These are phyloP conservation scores for Xiphorhynchus erythropygius DNA, from an alignment of 2,797 vertebrate species.

Conservation along the genomic window DNA sequence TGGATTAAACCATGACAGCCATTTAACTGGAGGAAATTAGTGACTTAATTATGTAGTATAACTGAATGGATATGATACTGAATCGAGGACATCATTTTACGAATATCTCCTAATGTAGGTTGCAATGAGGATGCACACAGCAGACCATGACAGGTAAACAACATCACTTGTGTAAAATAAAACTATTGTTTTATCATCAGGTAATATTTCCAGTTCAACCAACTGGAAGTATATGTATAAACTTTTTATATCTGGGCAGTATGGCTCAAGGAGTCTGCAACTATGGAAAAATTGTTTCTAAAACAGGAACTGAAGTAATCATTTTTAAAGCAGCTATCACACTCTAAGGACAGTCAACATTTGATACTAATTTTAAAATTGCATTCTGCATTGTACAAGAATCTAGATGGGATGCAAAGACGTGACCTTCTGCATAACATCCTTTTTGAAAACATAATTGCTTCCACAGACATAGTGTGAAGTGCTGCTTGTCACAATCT, in stretches of 20 bases:
- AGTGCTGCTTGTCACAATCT: slow-evolving; percentile 23
- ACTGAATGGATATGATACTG: neutral
- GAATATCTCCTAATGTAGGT: neutral
- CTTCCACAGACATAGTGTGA: slow-evolving; percentile 43
- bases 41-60: neutral
- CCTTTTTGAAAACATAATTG: slow-evolving; percentile 30
- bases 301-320: neutral
- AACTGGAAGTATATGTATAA: neutral
- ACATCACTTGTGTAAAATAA: neutral
- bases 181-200: neutral
- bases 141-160: neutral
- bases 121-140: neutral
- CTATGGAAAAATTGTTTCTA: neutral
- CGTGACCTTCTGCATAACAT: neutral
- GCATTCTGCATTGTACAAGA: neutral
- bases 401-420: slow-evolving; percentile 32
- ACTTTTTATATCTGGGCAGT: neutral
- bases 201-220: neutral
- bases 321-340: neutral
- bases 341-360: neutral
- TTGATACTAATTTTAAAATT: slow-evolving; percentile 1
- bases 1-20: neutral
- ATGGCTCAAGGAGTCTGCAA: neutral
- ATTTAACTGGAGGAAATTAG: neutral
- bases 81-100: neutral